phyloP scores from a whole-genome alignment of 2,113 vertebrate genomes.

The Petromus typicus region DNA sequence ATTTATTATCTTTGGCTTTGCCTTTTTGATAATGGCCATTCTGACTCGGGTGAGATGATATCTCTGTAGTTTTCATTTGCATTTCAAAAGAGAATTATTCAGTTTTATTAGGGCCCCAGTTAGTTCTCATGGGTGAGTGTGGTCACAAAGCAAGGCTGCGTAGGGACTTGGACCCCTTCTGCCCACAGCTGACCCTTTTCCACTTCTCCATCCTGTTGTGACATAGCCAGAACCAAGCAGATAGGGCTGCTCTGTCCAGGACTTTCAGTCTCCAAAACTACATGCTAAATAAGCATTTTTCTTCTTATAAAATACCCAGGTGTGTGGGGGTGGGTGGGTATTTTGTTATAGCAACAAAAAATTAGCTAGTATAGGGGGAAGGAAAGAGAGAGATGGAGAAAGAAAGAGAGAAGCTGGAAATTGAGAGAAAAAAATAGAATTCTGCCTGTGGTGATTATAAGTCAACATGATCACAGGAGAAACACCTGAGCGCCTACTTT shows the following conservation, averaged over 20 bases:
- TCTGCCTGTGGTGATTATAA: not conserved
- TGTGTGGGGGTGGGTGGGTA: not conserved
- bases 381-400: not conserved
- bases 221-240: not conserved
- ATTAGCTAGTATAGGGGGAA: not conserved
- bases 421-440: not conserved
- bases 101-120: not conserved
- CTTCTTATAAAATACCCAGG: not conserved
- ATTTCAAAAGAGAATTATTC: not conserved
- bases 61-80: not conserved
- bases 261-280: not conserved
- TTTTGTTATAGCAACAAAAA: not conserved
- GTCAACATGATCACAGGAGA: conserved; percentile 47
- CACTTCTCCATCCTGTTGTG: not conserved
- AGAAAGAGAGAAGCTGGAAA: rapidly evolving
- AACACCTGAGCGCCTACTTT: conserved; percentile 39
- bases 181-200: not conserved
- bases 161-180: not conserved
- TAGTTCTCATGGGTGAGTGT: not conserved
- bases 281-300: not conserved
- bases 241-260: not conserved
- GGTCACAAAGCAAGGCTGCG: not conserved
- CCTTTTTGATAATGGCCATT: not conserved
- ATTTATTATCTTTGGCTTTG: not conserved
- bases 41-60: not conserved